phyloP scores from a whole-genome alignment of 2,113 vertebrate genomes.

The Dromas ardeola region DNA sequence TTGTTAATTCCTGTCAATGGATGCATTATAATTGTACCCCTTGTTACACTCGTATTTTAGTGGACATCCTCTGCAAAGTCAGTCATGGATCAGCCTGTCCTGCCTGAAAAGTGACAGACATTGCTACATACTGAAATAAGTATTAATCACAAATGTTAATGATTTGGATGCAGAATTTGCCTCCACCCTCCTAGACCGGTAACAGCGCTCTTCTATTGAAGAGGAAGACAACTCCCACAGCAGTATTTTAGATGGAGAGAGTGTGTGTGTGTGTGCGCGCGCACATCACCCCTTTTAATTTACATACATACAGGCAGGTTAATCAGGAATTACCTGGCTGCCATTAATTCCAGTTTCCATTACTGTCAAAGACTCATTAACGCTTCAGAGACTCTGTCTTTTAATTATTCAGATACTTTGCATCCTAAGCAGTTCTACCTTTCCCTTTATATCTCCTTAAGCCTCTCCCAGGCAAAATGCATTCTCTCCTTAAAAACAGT shows the following conservation, averaged over 20 bases:
- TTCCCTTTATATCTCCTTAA: background rate
- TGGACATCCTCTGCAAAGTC: background rate
- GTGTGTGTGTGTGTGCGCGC: background rate
- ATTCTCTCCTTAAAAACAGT: background rate
- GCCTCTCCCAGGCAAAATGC: background rate
- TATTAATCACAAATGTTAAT: background rate
- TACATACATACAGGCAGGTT: background rate
- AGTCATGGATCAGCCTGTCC: background rate
- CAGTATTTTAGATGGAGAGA: background rate
- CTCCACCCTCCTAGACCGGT: background rate
- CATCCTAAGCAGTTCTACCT: background rate
- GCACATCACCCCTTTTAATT: background rate
- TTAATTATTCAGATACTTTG: constrained; percentile 9
- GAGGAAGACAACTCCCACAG: background rate
- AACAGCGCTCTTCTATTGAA: background rate
- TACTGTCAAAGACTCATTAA: background rate
- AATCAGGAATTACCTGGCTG: constrained; percentile 51
- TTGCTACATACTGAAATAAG: background rate
- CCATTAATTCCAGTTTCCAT: constrained; percentile 24
- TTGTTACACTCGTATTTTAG: background rate
- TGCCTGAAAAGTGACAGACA: background rate
- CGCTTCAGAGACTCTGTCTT: background rate
- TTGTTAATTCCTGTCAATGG: background rate
- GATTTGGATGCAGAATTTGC: background rate
- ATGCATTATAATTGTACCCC: background rate